These are phyloP conservation scores for Priocnemis perturbator DNA, from an alignment of 2,888 invertebrate genomes.

Conservation along the genomic window DNA sequence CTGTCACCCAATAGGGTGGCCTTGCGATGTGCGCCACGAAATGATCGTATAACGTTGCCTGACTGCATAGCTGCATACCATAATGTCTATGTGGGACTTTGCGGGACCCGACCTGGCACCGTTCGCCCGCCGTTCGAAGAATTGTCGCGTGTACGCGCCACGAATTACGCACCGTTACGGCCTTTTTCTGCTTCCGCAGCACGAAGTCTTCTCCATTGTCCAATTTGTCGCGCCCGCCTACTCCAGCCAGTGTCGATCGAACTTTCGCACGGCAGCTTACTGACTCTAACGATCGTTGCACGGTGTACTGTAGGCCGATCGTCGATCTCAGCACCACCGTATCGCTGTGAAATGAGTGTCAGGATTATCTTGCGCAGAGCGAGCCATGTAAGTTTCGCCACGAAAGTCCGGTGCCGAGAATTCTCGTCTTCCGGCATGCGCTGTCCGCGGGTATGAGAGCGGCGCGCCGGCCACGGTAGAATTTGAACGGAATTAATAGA, in stretches of 20 bases:
- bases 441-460: neutral
- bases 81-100: conserved; percentile 44
- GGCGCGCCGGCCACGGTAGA: conserved; percentile 14
- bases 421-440: no score
- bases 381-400: no score
- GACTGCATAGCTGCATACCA: conserved; percentile 71
- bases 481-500: conserved; percentile 40
- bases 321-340: no score
- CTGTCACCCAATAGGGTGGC: conserved; percentile 68
- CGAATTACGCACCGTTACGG: conserved; percentile 5
- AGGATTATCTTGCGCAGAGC: no score
- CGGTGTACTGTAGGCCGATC: no score
- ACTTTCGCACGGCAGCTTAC: conserved; percentile 14
- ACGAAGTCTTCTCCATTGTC: conserved; percentile 1
- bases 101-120: conserved; percentile 3
- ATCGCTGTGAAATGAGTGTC: no score
- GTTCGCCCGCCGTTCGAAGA: conserved; percentile 1
- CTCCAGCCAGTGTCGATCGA: neutral
- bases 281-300: no score
- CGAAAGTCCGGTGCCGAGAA: no score
- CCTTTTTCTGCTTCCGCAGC: neutral
- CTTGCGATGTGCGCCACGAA: conserved; percentile 65
- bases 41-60: conserved; percentile 69
- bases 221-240: neutral
- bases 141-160: no score